Base-by-base conservation (phyloP, 2,113 vertebrate species). In the Eurypyga helias region DNA sequence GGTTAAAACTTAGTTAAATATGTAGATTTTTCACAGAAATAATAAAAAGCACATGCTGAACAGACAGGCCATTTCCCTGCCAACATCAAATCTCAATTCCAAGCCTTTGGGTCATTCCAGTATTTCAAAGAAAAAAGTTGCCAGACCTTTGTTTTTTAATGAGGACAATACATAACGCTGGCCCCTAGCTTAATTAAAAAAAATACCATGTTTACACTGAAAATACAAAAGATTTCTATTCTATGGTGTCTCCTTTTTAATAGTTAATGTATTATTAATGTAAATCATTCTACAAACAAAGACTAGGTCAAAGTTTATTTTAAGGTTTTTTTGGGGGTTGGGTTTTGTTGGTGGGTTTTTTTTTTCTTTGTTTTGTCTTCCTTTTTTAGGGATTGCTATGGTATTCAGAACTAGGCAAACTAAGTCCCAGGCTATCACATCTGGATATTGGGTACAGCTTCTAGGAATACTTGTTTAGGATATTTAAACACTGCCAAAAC, bases 21-120 rank as follows among this genome's bases (percentile, higher is more conserved):
- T 17, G 28, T 90, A 83, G 60, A 91, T 73, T 90, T 92, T 75
- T 66, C 55, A 81, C 41, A 78, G 76, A 93, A 92, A 81, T 89
- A 95, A 95, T 79, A 90, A 87, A 93, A 95, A 96, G 51, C 80
- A 89, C 67, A 92, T 91, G 94, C 46, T 94, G 19, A 90, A 83
- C 24, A 83, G 83, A 28, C 67, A 95, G 58, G 58, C 36, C 29
- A 28, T 33, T 93, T 86, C 83, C 60, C 55, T 95, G 95, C 89
- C 89, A 96, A 92, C 77, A 91, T 21, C 29, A 83, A 94, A 95
- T 75, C 70, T 78, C 60, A 77, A 55, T 78, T 95, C 72, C 91
- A 92, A 96, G 91, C n/a, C 76, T 94, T 89, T 91, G 89, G 95
- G 83, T 93, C 60, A 77, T 89, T 92, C 49, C 64, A 90, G 31